These are phyloP conservation scores for Drosophila meridionalis DNA, from an alignment of 2,888 invertebrate species.

Conservation along the genomic window DNA sequence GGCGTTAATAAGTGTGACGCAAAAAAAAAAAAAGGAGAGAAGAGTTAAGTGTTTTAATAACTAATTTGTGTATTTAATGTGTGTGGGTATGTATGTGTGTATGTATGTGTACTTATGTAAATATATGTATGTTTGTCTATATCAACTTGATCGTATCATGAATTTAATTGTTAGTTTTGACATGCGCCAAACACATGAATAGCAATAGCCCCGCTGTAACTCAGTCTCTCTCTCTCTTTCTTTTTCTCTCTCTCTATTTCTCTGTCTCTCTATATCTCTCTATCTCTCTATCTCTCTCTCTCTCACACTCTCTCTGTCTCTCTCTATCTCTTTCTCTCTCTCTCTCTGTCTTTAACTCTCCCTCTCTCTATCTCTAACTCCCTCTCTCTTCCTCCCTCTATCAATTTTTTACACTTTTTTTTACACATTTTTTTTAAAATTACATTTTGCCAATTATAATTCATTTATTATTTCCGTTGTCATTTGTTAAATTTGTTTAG, in stretches of 20 bases:
- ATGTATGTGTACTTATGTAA: background rate
- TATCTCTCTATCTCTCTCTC: background rate
- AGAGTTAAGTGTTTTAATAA: slow-evolving; percentile 1
- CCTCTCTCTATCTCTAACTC: background rate
- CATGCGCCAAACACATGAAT: slow-evolving; percentile 21
- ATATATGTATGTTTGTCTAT: background rate
- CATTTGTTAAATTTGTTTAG: slow-evolving; percentile 8
- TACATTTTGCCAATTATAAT: slow-evolving; percentile 37
- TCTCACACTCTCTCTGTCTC: background rate
- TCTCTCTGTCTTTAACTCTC: background rate
- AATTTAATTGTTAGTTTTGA: slow-evolving; percentile 3
- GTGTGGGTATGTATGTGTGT: background rate
- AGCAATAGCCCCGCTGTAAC: background rate
- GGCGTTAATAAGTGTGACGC: slow-evolving; percentile 5
- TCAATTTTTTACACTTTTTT: too few species aligned
- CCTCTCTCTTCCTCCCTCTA: background rate
- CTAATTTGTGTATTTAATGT: background rate
- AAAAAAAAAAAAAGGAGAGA: slow-evolving; percentile 5
- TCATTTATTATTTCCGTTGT: slow-evolving; percentile 14
- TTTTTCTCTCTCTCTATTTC: background rate
- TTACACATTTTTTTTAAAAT: too few species aligned
- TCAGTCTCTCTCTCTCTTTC: background rate
- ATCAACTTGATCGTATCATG: background rate
- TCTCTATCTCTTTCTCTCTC: background rate
- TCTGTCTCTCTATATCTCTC: background rate